Base-by-base conservation (phyloP, 1,140 invertebrate species). In the Panonychus citri region DNA sequence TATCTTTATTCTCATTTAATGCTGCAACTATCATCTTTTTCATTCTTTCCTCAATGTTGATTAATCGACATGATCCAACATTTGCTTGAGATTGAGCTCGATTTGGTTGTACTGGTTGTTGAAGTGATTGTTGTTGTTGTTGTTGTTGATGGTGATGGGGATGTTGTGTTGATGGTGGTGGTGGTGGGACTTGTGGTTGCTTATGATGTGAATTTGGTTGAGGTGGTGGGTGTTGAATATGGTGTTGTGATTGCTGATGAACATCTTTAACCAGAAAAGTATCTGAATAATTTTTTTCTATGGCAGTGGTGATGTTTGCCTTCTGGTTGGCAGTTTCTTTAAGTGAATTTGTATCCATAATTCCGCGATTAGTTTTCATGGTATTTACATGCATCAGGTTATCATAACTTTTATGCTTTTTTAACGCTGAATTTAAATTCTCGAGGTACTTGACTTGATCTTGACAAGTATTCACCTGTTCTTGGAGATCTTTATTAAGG, bases 11-110 rank as follows among this genome's bases (percentile, higher is more conserved):
- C 5, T 34, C 30, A 67, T 89, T 88, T 3, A 91, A 67, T 21
- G 85, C 83, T 40, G 81, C 85, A 3, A 85, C 88, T 54, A 91
- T 89, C 52, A 91, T 88, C 67, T 81, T 85, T 68, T 89, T 88
- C 4, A 91, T 72, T n/a, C 85, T 74, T 67, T 89, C 85, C 25
- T 52, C 50, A 7, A 26, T 52, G 12, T 52, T 26, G 24, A 34
- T 34, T 12, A 34, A 34, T 5, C 30, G 30, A 34, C 25, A 21
- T 17, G 43, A 25, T 5, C 17, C 25, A 25, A 48, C 5, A 21
- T 12, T 19, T 13, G 39, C 12, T 40, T 40, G 39, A 40, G 39
- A 12, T 40, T 40, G 39, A 40, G 12, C 39, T 40, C 12, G n/a
- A 40, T 13, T 40, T 40, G 39, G n/a, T 19, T 40, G 39, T 13